Evolutionary conservation across 1,140 invertebrate genomes (phyloP).

Genomic region (Eupeodes corollae): DNA sequence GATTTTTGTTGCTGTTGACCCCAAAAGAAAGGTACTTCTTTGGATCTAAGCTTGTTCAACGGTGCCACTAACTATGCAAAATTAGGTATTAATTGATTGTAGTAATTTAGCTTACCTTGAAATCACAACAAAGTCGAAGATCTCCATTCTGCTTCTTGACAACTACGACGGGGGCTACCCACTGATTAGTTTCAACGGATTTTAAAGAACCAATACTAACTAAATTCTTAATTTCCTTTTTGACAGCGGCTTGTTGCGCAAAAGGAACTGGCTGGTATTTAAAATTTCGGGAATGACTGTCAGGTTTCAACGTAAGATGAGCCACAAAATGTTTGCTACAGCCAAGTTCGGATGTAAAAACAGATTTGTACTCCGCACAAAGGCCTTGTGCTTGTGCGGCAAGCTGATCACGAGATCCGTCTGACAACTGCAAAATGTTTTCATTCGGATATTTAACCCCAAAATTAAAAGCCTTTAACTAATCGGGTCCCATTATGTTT

Average conservation of each 20-base stretch:
- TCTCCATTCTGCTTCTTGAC: constrained; percentile 36
- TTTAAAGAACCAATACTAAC: constrained; percentile 13
- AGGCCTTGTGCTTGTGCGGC: no score
- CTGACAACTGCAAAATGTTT: no score
- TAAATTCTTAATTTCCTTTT: constrained; percentile 28
- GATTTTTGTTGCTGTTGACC: constrained; percentile 2
- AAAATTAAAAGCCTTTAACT: no score
- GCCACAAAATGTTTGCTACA: no score
- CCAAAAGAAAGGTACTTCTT: constrained; percentile 5
- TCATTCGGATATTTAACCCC: no score
- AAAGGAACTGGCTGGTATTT: constrained; percentile 22
- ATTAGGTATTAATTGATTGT: no score
- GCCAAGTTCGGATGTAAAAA: no score
- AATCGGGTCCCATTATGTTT: no score
- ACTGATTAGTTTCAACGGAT: constrained; percentile 18
- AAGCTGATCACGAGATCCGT: no score
- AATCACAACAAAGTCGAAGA: constrained; percentile 38
- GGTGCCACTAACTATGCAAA: background rate
- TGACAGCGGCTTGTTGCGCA: constrained; percentile 30
- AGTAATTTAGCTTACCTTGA: constrained; percentile 34
- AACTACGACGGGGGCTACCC: constrained; percentile 38
- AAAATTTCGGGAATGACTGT: no score
- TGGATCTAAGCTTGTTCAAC: constrained; percentile 3
- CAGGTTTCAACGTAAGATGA: no score
- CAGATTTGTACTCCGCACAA: no score